These are phyloP conservation scores for Drosophila tristis DNA, from an alignment of 1,140 invertebrate species.

Conservation along the genomic window DNA sequence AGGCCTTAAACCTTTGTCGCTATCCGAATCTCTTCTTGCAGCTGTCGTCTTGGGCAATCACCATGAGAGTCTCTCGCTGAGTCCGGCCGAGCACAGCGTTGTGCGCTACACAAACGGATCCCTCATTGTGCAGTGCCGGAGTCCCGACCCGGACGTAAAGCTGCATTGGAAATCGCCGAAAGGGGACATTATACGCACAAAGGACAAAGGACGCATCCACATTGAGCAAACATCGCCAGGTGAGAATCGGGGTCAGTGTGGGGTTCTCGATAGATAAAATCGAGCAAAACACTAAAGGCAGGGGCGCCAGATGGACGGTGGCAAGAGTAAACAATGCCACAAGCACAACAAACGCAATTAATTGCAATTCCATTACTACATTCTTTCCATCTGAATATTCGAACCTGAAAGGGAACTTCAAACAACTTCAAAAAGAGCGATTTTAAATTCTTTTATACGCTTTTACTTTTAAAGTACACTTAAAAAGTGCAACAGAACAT, in stretches of 20 bases:
- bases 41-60: constrained; percentile 66
- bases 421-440: too few relatives aligned
- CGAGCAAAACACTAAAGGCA: constrained; percentile 11
- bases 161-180: constrained; percentile 83
- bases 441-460: too few relatives aligned
- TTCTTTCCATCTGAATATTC: constrained; percentile 24
- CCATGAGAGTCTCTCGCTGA: constrained; percentile 69
- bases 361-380: constrained; percentile 54
- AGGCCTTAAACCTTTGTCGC: constrained; percentile 4
- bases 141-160: constrained; percentile 60
- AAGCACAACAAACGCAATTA: constrained; percentile 77
- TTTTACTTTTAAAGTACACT: neutral
- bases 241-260: constrained; percentile 21
- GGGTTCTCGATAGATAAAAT: constrained; percentile 21
- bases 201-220: constrained; percentile 83
- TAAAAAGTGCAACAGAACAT: neutral
- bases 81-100: constrained; percentile 73
- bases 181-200: constrained; percentile 77
- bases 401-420: neutral
- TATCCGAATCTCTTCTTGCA: constrained; percentile 36
- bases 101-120: constrained; percentile 84
- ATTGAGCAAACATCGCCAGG: constrained; percentile 74
- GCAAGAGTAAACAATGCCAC: constrained; percentile 25
- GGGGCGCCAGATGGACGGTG: neutral
- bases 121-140: constrained; percentile 83